Conservation (phyloP, 2,113 vertebrate species). For the Ploceus nigricollis region DNA sequence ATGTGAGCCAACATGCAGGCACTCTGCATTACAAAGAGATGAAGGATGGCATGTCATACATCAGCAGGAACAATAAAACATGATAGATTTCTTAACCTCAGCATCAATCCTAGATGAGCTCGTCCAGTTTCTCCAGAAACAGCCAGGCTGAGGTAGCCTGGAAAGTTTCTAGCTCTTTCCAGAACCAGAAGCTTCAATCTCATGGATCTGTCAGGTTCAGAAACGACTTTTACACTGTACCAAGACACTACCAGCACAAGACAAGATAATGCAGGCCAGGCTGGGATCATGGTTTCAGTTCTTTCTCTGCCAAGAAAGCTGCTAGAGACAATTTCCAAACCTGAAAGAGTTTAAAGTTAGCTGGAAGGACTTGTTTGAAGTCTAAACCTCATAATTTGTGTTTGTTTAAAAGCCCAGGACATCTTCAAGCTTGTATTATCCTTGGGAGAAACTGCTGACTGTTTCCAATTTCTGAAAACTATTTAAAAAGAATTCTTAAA, state of each 20-base stretch:
- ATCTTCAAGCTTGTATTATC: background rate
- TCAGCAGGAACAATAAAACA: conserved; percentile 58
- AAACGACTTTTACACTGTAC: background rate
- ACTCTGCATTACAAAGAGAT: conserved; percentile 50
- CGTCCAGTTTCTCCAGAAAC: conserved; percentile 30
- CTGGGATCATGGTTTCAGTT: background rate
- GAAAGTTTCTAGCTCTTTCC: background rate
- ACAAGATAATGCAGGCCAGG: background rate
- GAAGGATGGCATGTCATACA: conserved; percentile 54
- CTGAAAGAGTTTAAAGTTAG: background rate
- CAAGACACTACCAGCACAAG: background rate
- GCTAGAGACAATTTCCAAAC: background rate
- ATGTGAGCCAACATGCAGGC: conserved; percentile 15
- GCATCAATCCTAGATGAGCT: conserved; percentile 44
- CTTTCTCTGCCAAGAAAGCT: background rate
- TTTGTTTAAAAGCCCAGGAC: background rate
- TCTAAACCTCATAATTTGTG: background rate
- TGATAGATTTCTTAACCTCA: conserved; percentile 63
- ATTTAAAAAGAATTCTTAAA: background rate
- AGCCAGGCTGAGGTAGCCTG: background rate
- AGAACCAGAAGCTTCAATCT: background rate
- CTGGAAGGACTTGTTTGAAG: background rate
- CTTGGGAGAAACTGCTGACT: background rate
- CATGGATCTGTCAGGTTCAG: background rate
- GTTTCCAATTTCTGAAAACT: background rate